Percentiles rank a stretch among this genome's conserved stretches.
phyloP scores from a whole-genome alignment of 2,113 vertebrate species.

The Chionomys nivalis region DNA sequence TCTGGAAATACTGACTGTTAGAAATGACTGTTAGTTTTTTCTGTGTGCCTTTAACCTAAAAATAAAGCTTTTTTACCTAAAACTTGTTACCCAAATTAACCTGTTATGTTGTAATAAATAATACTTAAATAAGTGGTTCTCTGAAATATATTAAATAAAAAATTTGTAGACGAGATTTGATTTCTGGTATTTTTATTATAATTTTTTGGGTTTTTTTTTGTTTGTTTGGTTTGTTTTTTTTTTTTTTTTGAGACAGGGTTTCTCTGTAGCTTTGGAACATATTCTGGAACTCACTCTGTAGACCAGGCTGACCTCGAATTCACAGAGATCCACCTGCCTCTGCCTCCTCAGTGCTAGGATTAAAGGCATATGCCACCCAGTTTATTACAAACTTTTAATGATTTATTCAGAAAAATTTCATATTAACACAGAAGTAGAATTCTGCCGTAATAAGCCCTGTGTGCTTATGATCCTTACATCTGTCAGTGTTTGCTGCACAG shows the following conservation, averaged over 20 bases:
- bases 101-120: background rate
- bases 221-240: too few species aligned
- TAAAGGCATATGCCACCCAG: too few species aligned
- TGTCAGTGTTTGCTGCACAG: background rate
- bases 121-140: conserved; percentile 31
- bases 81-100: conserved; percentile 1
- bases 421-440: background rate
- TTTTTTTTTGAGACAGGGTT: too few species aligned
- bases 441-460: background rate
- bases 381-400: conserved; percentile 27
- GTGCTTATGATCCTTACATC: background rate
- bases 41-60: background rate
- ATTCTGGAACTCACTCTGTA: too few species aligned
- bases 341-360: too few species aligned
- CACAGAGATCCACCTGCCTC: too few species aligned
- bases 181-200: conserved; percentile 51
- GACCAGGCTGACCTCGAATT: too few species aligned
- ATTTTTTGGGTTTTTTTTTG: too few species aligned
- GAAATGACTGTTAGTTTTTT: conserved; percentile 31
- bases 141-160: conserved; percentile 51
- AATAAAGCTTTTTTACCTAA: conserved; percentile 33
- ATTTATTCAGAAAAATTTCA: conserved; percentile 38
- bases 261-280: too few species aligned
- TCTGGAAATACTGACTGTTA: background rate
- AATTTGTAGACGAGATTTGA: conserved; percentile 27